Conservation (phyloP, 2,113 vertebrate genomes). For the Phalacrocorax carbo region DNA sequence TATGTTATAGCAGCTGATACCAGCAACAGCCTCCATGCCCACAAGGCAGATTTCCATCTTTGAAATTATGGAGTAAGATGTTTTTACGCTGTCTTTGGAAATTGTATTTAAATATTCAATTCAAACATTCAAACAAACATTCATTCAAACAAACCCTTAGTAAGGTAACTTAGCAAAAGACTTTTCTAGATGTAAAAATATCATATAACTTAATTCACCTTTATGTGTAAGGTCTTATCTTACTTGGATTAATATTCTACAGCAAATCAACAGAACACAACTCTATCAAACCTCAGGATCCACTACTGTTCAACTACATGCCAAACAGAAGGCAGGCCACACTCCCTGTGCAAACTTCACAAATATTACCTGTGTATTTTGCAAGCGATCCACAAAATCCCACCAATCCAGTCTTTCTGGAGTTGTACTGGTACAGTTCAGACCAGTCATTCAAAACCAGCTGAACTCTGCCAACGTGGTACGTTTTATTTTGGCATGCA, state of each 20-base stretch:
- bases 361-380: neutral
- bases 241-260: constrained; percentile 1
- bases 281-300: neutral
- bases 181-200: neutral
- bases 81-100: constrained; percentile 22
- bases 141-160: neutral
- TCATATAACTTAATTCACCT: neutral
- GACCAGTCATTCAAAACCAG: neutral
- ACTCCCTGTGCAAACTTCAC: neutral
- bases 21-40: neutral
- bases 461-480: neutral
- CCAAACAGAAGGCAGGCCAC: neutral
- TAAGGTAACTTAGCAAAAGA: neutral
- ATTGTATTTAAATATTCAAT: constrained; percentile 24
- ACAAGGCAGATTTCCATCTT: neutral
- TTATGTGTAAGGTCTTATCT: neutral
- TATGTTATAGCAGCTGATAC: neutral
- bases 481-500: neutral
- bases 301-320: neutral
- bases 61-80: neutral
- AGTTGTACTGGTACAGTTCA: neutral
- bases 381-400: neutral
- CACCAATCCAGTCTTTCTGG: neutral
- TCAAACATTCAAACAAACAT: too few relatives aligned
- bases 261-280: neutral